Evolutionary conservation across 1,140 invertebrate species (phyloP).

Genomic region (Ooceraea biroi): DNA sequence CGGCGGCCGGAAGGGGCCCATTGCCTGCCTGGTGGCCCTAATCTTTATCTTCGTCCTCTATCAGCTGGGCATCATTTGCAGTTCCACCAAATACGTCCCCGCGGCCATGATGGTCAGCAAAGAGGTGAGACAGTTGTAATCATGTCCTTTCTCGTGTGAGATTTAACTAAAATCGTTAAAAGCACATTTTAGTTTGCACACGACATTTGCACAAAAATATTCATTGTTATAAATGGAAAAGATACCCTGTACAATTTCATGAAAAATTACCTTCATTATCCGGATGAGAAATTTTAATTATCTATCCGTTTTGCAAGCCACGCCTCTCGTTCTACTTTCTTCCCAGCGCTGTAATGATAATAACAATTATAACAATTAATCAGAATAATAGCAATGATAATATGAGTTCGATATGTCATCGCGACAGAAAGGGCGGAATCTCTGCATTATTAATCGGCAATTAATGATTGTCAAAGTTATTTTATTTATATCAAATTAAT

Average conservation of each 20-base stretch:
- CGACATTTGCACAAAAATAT: too few species aligned
- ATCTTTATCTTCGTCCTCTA: conserved; percentile 82
- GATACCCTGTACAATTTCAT: not conserved
- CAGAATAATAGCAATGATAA: conserved; percentile 46
- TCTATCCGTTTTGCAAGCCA: not conserved
- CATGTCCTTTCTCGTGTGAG: too few species aligned
- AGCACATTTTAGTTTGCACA: too few species aligned
- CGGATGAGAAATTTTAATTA: conserved; percentile 47
- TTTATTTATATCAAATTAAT: too few species aligned
- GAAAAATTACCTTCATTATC: conserved; percentile 10
- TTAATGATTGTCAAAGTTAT: conserved; percentile 54
- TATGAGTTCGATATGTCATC: conserved; percentile 32
- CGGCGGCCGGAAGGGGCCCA: conserved; percentile 78
- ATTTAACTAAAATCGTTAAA: too few species aligned
- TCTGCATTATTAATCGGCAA: conserved; percentile 54
- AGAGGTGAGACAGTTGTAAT: conserved; percentile 78
- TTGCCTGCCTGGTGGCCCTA: conserved; percentile 81
- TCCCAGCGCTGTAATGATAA: conserved; percentile 33
- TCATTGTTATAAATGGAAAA: not conserved
- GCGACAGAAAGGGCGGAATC: not conserved
- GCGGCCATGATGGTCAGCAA: conserved; percentile 82
- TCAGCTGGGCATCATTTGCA: conserved; percentile 84
- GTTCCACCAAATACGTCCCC: conserved; percentile 78
- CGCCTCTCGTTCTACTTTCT: not conserved
- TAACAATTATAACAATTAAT: conserved; percentile 39